Evolutionary conservation across 2,113 vertebrate species (phyloP), one percentile per base, ranked within the genome.

Genomic region (Chrysochloris asiatica): DNA sequence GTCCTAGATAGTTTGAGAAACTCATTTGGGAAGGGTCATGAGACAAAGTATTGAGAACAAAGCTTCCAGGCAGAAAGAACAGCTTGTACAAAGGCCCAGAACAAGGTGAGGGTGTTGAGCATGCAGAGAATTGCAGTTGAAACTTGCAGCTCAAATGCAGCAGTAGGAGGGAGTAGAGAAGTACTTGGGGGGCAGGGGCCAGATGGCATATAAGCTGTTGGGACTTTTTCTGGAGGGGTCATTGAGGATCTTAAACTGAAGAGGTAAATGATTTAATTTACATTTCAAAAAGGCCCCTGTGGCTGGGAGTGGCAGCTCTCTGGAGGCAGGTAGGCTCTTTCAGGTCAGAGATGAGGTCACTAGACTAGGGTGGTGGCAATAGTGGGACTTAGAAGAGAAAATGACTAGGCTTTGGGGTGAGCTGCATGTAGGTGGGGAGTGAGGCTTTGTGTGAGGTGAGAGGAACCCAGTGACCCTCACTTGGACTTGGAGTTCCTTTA

Each of bases 211-310:
- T 17, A 24, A 26, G 52, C 43, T 17, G 76, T 7, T 79, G 78
- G 89, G 38, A 82, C 69, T 92, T 89, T 13, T 19, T 82, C 79
- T 48, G 72, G 80, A 36, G 50, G 2, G 16, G 24, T 38, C 47
- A 28, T 2, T 30, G 79, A 75, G 36, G 45, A 41, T 76, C 36
- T 71, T 75, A 89, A 83, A 77, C 80, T 52, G 33, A 65, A 82
- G 71, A 77, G 63, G 48, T 75, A 94, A 88, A 50, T 7, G 41
- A 86, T 69, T 93, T 36, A 38, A 86, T 88, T 90, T 91, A 59
- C 52, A 48, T 50, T 78, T 88, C 26, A 38, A 54, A 69, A 87
- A 45, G 56, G 6, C 36, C 48, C 41, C 63, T 81, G 50, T 50
- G 45, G 52, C 67, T 41, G 56, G 21, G 80, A 30, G 45, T 28